A percentile compares a stretch with the other conserved stretches of the same genome.
These are phyloP conservation scores for Alosa alosa DNA, from an alignment of 2,113 vertebrate species.

Conservation along the genomic window DNA sequence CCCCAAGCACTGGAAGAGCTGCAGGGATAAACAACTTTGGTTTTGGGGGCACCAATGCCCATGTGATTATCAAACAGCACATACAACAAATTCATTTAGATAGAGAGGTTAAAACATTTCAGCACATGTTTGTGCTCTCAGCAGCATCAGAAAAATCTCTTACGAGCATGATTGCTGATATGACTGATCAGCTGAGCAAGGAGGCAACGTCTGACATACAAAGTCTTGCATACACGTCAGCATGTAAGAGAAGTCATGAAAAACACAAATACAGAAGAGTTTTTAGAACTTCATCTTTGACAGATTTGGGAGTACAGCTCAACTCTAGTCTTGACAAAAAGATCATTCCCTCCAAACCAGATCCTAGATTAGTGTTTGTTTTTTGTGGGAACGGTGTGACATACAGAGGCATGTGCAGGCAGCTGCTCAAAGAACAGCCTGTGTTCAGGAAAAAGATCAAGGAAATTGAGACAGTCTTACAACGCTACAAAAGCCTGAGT, in stretches of 20 bases:
- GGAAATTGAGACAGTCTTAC: constrained; percentile 66
- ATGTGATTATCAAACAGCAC: constrained; percentile 67
- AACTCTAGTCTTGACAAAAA: constrained; percentile 31
- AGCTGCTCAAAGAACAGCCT: constrained; percentile 71
- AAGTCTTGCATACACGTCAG: constrained; percentile 76
- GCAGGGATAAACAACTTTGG: constrained; percentile 85
- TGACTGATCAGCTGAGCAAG: constrained; percentile 60
- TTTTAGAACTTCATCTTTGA: constrained; percentile 68
- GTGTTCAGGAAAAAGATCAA: constrained; percentile 76
- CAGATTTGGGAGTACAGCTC: constrained; percentile 69
- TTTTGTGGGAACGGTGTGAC: constrained; percentile 81
- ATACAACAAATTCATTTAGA: constrained; percentile 40
- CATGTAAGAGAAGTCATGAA: constrained; percentile 80
- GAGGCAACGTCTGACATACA: constrained; percentile 60
- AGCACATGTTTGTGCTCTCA: constrained; percentile 74
- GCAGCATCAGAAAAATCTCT: constrained; percentile 77
- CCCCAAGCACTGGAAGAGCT: constrained; percentile 52
- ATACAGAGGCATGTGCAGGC: constrained; percentile 75
- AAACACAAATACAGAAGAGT: constrained; percentile 75
- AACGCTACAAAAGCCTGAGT: constrained; percentile 43
- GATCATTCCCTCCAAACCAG: constrained; percentile 32
- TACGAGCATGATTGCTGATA: constrained; percentile 64
- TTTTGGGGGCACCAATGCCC: constrained; percentile 84
- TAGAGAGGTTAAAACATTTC: constrained; percentile 49
- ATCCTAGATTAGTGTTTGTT: constrained; percentile 77